Base-by-base conservation (phyloP, 2,888 invertebrate genomes). In the Xestobium rufovillosum region DNA sequence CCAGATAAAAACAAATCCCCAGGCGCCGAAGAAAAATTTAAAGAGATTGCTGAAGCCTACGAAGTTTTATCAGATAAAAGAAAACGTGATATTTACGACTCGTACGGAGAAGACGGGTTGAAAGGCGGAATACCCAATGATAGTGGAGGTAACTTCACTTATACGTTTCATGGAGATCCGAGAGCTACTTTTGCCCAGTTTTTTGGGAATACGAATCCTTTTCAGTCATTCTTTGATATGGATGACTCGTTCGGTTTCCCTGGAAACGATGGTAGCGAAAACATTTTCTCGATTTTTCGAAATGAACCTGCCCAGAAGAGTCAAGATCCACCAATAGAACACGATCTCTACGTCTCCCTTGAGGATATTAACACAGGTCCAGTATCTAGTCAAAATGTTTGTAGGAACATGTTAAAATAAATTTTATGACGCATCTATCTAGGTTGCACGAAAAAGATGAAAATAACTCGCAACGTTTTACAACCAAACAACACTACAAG, bases 361-460 rank as follows among this genome's bases (percentile, higher is more conserved):
- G 96, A 97, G 57, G 96, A 97, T 53, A 84, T 96, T 36, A 74
- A 83, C 26, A 45, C 41, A 1, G n/a, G n/a, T n/a, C n/a, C n/a
- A n/a, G n/a, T n/a, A n/a, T n/a, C n/a, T n/a, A n/a, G n/a, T n/a
- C n/a, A n/a, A n/a, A n/a, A n/a, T n/a, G n/a, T n/a, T n/a, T n/a
- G n/a, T n/a, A n/a, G n/a, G n/a, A n/a, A n/a, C n/a, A n/a, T n/a
- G n/a, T n/a, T n/a, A n/a, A n/a, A n/a, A n/a, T n/a, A n/a, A n/a
- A n/a, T n/a, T n/a, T n/a, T n/a, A n/a, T n/a, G n/a, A 80, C 75
- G 29, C n/a, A n/a, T n/a, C n/a, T 19, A 19, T n/a, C 6, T 8
- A 8, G 97, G 96, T 8, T 90, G 90, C 57, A 83, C 84, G 0
- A 97, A 96, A 67, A 95, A 92, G 61, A 94, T 97, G 88, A 96